Evolutionary conservation across 2,888 invertebrate genomes (phyloP).

Genomic region (Polydrusus cervinus): DNA sequence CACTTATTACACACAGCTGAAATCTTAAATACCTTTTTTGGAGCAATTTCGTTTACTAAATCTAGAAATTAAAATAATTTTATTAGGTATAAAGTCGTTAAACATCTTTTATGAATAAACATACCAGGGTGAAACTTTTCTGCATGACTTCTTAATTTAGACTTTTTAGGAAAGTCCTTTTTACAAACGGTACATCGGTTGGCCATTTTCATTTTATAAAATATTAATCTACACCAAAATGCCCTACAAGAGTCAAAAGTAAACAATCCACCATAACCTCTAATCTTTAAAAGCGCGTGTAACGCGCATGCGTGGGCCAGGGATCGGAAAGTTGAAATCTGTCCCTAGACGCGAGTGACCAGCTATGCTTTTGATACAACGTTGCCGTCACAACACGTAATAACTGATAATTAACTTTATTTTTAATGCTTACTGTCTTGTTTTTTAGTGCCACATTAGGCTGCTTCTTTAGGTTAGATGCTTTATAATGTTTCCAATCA

Average conservation of each 20-base stretch:
- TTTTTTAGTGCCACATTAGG: no score
- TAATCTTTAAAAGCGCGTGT: not conserved
- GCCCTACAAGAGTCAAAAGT: not conserved
- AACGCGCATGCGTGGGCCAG: not conserved
- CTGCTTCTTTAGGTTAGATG: no score
- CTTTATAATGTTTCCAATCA: no score
- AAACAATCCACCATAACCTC: not conserved
- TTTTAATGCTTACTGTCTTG: no score
- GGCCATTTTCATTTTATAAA: not conserved
- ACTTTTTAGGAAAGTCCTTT: not conserved
- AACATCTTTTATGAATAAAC: not conserved
- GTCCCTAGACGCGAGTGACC: conserved; percentile 8
- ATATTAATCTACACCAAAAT: not conserved
- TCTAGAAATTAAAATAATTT: conserved; percentile 1
- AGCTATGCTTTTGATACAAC: no score
- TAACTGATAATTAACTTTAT: no score
- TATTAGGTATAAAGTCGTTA: not conserved
- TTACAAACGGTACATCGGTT: not conserved
- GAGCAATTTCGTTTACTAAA: not conserved
- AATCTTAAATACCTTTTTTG: conserved; percentile 1
- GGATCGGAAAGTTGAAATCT: not conserved
- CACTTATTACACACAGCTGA: not conserved
- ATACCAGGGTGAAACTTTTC: not conserved
- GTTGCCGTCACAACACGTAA: no score
- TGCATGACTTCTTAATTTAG: not conserved